Evolutionary conservation across 2,113 vertebrate species (phyloP), one percentile per base, ranked within the genome.

Genomic region (Eleginops maclovinus): DNA sequence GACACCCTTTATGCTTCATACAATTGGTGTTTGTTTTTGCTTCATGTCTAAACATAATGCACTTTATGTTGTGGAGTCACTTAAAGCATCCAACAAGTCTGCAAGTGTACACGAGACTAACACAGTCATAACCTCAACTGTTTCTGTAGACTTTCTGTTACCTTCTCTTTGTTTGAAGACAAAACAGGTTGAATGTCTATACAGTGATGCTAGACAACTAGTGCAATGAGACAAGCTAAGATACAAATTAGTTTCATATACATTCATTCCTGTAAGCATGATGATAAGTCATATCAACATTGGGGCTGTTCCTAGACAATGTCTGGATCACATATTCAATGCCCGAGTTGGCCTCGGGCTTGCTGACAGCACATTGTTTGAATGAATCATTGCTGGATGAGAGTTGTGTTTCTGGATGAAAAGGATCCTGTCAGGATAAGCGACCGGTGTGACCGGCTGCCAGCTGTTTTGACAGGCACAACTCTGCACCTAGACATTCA

Each of bases 391-490:
- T 75, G 77, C 68, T 68, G 3, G 11, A 81, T 36, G 21, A 62
- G 74, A 71, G 40, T 73, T 72, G 41, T 55, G 67, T 79, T 82
- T 77, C 68, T 24, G 28, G 40, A 64, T 79, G 72, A 82, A 75
- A 77, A 46, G 41, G 81, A 26, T 89, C 62, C 51, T 1, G 51
- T 75, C 60, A 31, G 24, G 86, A 77, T 73, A 74, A 77, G 75
- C 1, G 22, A 22, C 12, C 3, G 6, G 46, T 41, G 8, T 9
- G 44, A 66, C 51, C 7, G 1, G 64, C 47, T 64, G 82, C 80
- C 89, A 86, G 60, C 26, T 82, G 89, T 84, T 89, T 84, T 81
- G 81, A 87, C 85, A 88, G 75, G 60, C 79, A 55, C 5, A 54
- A 72, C 59, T 86, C 75, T 28, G 58, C 69, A 73, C 75, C 72